phyloP scores from a whole-genome alignment of 2,888 invertebrate species.

The Macropis europaea region DNA sequence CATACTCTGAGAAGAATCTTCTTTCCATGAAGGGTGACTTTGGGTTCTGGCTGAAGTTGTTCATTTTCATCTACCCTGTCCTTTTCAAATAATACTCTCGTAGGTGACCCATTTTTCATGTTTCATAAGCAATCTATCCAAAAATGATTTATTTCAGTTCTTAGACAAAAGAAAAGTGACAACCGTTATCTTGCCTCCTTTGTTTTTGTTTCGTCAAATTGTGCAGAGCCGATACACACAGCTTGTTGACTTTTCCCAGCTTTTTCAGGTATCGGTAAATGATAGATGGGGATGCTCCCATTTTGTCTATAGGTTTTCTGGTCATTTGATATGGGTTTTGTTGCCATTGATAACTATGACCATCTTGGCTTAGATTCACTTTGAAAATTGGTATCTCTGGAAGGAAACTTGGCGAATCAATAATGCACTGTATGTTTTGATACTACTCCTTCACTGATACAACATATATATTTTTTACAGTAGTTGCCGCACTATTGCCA shows the following conservation, averaged over 20 bases:
- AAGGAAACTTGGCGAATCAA: slow-evolving; percentile 15
- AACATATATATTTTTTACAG: background rate
- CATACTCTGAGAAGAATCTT: slow-evolving; percentile 5
- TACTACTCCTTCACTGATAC: slow-evolving; percentile 4
- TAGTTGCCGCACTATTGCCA: slow-evolving; percentile 1
- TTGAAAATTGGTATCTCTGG: slow-evolving; percentile 14
- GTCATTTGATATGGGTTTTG: background rate
- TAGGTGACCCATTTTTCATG: background rate
- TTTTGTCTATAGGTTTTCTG: background rate
- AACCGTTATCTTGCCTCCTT: background rate
- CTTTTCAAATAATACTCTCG: slow-evolving; percentile 1
- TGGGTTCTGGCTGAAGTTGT: background rate
- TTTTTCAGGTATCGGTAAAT: background rate
- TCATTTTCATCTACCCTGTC: background rate
- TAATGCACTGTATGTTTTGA: slow-evolving; percentile 1
- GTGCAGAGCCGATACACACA: background rate
- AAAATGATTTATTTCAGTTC: background rate
- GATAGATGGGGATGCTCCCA: background rate
- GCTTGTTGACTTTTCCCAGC: background rate
- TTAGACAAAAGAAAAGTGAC: background rate
- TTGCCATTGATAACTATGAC: background rate
- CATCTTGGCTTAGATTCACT: slow-evolving; percentile 4
- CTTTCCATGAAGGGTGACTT: background rate
- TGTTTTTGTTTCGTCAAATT: background rate
- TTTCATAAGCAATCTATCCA: background rate